Evolutionary conservation across 1,140 invertebrate genomes (phyloP).

Genomic region (Leptinotarsa lineolata): DNA sequence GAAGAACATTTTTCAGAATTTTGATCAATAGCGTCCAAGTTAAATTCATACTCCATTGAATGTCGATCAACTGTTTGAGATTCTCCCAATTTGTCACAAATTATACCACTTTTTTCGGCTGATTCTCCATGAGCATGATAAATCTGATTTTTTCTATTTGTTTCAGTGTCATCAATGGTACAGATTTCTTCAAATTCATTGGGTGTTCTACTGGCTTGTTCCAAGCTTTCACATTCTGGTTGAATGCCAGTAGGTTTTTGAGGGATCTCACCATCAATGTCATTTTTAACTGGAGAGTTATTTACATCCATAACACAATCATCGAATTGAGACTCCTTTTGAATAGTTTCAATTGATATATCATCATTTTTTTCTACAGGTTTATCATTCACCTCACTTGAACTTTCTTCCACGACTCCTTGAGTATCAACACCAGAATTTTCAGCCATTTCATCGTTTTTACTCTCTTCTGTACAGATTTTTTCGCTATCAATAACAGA

Average conservation of each 20-base stretch:
- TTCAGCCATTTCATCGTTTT: slow-evolving; percentile 7
- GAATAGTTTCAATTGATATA: neutral
- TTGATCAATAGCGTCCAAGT: slow-evolving; percentile 42
- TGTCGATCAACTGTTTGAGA: neutral
- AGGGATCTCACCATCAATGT: neutral
- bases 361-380: slow-evolving; percentile 1
- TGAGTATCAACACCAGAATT: neutral
- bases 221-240: neutral
- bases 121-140: neutral
- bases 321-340: neutral
- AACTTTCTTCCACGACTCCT: slow-evolving; percentile 14
- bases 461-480: neutral
- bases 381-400: slow-evolving; percentile 1
- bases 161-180: neutral
- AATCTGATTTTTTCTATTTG: slow-evolving; percentile 15
- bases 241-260: neutral
- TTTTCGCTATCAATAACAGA: neutral
- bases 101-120: neutral
- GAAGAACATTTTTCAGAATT: slow-evolving; percentile 25
- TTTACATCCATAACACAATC: neutral
- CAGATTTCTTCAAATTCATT: neutral
- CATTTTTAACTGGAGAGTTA: neutral
- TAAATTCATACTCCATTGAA: slow-evolving; percentile 39
- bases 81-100: neutral
- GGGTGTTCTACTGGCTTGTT: too few species aligned